Percentiles rank a stretch among this genome's conserved stretches.
Conservation (phyloP, 2,797 vertebrate species). For the Denticeps clupeoides region DNA sequence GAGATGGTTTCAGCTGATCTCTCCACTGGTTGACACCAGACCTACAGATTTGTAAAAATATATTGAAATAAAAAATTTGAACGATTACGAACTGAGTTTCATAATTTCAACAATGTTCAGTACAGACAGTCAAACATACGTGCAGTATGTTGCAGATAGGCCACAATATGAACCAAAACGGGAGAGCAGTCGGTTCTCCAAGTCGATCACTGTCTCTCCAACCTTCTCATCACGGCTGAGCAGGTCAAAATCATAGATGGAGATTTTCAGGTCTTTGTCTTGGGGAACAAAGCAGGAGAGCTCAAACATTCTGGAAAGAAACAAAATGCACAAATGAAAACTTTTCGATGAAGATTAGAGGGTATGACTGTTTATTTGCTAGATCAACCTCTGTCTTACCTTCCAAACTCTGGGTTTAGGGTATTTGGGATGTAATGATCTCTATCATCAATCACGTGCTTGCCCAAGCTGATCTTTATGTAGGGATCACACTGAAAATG, state of each 20-base stretch:
- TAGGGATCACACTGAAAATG: constrained; percentile 90
- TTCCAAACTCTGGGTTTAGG: constrained; percentile 82
- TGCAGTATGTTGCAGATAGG: constrained; percentile 83
- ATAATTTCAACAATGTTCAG: no score
- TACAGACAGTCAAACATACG: no score
- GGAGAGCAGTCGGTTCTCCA: constrained; percentile 93
- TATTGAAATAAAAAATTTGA: no score
- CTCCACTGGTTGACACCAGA: constrained; percentile 91
- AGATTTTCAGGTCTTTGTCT: constrained; percentile 94
- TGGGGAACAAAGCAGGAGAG: constrained; percentile 88
- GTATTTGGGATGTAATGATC: constrained; percentile 87
- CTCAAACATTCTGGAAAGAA: constrained; percentile 84
- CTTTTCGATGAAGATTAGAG: not conserved
- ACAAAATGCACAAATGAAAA: not conserved
- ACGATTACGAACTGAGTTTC: no score
- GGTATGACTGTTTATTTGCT: no score
- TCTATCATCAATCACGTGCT: constrained; percentile 79
- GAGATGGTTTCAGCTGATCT: constrained; percentile 82
- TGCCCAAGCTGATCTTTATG: constrained; percentile 82
- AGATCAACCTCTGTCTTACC: no score
- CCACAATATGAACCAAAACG: constrained; percentile 85
- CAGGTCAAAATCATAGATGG: constrained; percentile 83
- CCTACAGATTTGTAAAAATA: constrained; percentile 58
- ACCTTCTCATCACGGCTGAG: constrained; percentile 89
- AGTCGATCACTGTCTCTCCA: constrained; percentile 88